Evolutionary conservation across 2,888 invertebrate species (phyloP), one percentile per base, ranked within the genome.

Genomic region (Dioctria linearis): DNA sequence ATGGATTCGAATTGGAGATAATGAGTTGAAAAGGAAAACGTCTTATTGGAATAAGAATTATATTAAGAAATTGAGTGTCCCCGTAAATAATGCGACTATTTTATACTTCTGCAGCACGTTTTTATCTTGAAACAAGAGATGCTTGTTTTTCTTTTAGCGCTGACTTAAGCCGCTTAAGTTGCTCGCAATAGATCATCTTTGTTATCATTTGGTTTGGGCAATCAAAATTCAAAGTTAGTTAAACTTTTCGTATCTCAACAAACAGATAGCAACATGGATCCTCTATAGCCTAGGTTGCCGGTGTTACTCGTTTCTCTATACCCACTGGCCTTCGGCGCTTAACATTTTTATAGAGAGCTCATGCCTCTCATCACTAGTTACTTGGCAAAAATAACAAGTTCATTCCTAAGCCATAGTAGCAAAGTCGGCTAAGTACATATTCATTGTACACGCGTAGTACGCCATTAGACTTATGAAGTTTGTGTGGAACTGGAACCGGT

Each of bases 111-210:
- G 25, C 25, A 25, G 25, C 54, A 54, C 54, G n/a, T n/a, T 54
- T 54, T 54, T 4, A n/a, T 11, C 54, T 54, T 54, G 11, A 54
- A 54, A 54, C 1, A 0, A 25, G 25, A 25, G 25, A 25, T 25
- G 25, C 0, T 25, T 2, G 25, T 25, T 25, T 25, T 25, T 54
- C 1, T 54, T n/a, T n/a, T 54, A 54, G 54, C 11, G 8, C 9
- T 11, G 54, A 54, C 54, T 54, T 54, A 54, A 54, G 54, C 11
- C 54, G n/a, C 54, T 54, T n/a, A 54, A 54, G 54, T n/a, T 54
- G 54, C 3, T 2, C 54, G 9, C 54, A 54, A n/a, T 11, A 54
- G 54, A 54, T 54, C 54, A 11, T 3, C 3, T 54, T 54, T 54
- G 54, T 54, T 54, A 54, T 54, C 54, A n/a, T n/a, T n/a, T 54